A percentile compares a stretch with the other conserved stretches of the same genome.
phyloP scores from a whole-genome alignment of 2,888 invertebrate species.

The Ctena decussata region DNA sequence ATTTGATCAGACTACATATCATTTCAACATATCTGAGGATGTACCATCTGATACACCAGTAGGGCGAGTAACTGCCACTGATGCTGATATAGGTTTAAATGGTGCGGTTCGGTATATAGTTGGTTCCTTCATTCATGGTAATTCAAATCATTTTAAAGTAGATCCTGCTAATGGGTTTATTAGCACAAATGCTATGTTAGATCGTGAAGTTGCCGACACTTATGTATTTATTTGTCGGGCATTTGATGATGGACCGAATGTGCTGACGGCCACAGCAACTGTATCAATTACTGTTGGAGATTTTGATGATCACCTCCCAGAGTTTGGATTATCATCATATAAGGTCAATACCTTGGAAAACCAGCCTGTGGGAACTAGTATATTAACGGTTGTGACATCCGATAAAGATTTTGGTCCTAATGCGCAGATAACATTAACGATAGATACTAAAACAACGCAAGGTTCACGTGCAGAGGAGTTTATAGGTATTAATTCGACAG shows the following conservation, averaged over 20 bases:
- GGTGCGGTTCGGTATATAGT: slow-evolving; percentile 65
- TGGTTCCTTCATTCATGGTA: slow-evolving; percentile 61
- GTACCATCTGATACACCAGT: slow-evolving; percentile 65
- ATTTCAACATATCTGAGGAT: slow-evolving; percentile 75
- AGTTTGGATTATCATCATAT: slow-evolving; percentile 67
- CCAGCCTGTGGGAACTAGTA: slow-evolving; percentile 64
- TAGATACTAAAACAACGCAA: slow-evolving; percentile 65
- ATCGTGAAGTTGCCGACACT: slow-evolving; percentile 68
- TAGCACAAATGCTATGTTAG: slow-evolving; percentile 57
- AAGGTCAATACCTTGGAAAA: slow-evolving; percentile 72
- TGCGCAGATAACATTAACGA: slow-evolving; percentile 71
- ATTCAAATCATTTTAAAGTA: slow-evolving; percentile 66
- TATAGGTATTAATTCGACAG: slow-evolving; percentile 62
- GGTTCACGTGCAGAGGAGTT: slow-evolving; percentile 66
- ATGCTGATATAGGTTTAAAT: slow-evolving; percentile 75
- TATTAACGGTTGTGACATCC: slow-evolving; percentile 68
- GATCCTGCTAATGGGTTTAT: slow-evolving; percentile 67
- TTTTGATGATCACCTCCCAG: slow-evolving; percentile 80
- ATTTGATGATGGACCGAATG: slow-evolving; percentile 72
- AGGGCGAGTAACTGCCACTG: slow-evolving; percentile 71
- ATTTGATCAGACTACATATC: slow-evolving; percentile 69
- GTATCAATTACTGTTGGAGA: slow-evolving; percentile 77
- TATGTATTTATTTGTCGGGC: slow-evolving; percentile 72
- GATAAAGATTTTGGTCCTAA: slow-evolving; percentile 77
- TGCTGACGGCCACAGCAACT: slow-evolving; percentile 65